Percentiles rank a stretch among this genome's conserved stretches.
phyloP scores from a whole-genome alignment of 2,797 vertebrate genomes.

The Oreochromis mossambicus region DNA sequence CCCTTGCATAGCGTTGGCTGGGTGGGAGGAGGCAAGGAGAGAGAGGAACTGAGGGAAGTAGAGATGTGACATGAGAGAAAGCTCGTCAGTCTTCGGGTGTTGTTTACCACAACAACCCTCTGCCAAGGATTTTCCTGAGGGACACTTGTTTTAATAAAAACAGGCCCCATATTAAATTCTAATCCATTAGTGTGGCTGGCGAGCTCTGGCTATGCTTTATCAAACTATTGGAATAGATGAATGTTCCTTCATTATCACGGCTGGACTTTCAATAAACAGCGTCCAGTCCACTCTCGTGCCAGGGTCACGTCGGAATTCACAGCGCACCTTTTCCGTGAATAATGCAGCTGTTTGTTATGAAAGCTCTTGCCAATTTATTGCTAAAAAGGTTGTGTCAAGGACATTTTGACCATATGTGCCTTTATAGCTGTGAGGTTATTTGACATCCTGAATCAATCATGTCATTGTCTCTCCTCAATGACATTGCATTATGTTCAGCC shows the following conservation, averaged over 20 bases:
- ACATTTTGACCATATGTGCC: constrained; percentile 41
- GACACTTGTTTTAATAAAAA: constrained; percentile 75
- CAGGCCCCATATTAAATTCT: constrained; percentile 67
- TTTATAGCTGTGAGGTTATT: constrained; percentile 15
- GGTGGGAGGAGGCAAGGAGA: not conserved
- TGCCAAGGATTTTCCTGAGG: constrained; percentile 70
- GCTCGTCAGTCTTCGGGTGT: constrained; percentile 36
- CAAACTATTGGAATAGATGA: constrained; percentile 66
- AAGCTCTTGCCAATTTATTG: constrained; percentile 27
- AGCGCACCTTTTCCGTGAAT: constrained; percentile 25
- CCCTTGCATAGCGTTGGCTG: constrained; percentile 34
- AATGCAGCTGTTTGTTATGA: constrained; percentile 48
- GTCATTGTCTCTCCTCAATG: constrained; percentile 1
- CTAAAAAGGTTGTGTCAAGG: constrained; percentile 53
- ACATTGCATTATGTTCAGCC: not conserved
- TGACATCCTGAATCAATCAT: constrained; percentile 27
- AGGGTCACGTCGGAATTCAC: constrained; percentile 32
- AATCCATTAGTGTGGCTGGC: constrained; percentile 72
- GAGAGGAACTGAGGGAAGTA: constrained; percentile 16
- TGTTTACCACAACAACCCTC: constrained; percentile 60
- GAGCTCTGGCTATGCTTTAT: constrained; percentile 53
- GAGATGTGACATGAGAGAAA: constrained; percentile 49
- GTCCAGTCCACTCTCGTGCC: constrained; percentile 13
- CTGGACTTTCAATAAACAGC: constrained; percentile 54
- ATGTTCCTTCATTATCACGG: constrained; percentile 69